Evolutionary conservation across 1,140 invertebrate species (phyloP), one percentile per base, ranked within the genome.

Genomic region (Bombus affinis): DNA sequence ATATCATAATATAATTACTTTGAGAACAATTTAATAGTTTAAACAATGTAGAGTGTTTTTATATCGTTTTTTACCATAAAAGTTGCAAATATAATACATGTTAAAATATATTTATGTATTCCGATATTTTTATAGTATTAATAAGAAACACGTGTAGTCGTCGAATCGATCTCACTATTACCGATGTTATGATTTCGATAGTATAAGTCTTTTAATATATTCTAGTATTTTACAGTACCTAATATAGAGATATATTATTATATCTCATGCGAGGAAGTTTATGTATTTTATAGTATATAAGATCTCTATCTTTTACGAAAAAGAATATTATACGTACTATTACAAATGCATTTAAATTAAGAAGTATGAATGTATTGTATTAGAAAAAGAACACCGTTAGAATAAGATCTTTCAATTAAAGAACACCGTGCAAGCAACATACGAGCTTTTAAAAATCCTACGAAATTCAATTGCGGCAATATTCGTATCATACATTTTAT

Each of bases 121-220:
- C 37, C 18, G 28, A 65, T 25, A 18, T 3, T 35, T 79, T 86
- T 68, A 37, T 82, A 86, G 62, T 83, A 85, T 79, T 59, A 68
- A 44, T 85, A 75, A 35, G 39, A 32, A 13, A 37, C 37, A 42
- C 18, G 35, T 22, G 44, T 76, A 81, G 42, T 65, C 47, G 88
- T 68, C n/a, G 71, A 90, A 82, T 68, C 68, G 89, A 91, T 91
- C 90, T 91, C 90, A 90, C 86, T 84, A 66, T 79, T 47, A 81
- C 70, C 53, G 57, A 68, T 74, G 68, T 80, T 81, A 83, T 42
- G 32, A 86, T 71, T 86, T 47, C 47, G 35, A 79, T 86, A 81
- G 72, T 71, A 76, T 72, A 85, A 59, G 25, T 77, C 74, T 83
- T 59, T 35, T 35, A 47, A 74, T 28, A 37, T 15, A 70, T 71